Conservation (phyloP, 2,888 invertebrate species). For the Heliconius erato region DNA sequence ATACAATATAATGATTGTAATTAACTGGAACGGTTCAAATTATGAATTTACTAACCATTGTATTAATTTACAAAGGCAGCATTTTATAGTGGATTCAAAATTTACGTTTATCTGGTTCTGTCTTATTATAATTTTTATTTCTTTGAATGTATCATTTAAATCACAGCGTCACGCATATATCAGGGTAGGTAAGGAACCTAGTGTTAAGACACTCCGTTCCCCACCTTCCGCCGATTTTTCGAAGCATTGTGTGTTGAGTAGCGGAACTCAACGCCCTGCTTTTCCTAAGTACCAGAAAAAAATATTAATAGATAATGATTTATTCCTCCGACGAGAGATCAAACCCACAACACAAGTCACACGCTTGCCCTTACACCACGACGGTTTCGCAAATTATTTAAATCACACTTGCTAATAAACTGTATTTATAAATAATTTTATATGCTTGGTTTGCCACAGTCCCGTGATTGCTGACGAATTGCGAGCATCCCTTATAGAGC, state of each 20-base stretch:
- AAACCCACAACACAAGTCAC: no score
- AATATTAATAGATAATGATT: no score
- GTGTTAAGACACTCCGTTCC: no score
- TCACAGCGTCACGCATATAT: no score
- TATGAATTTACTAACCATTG: neutral
- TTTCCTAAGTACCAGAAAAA: no score
- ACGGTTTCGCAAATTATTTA: neutral
- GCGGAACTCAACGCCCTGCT: no score
- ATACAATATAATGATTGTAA: constrained; percentile 1
- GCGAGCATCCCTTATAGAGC: constrained; percentile 25
- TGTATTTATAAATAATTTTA: constrained; percentile 17
- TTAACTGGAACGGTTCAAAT: neutral
- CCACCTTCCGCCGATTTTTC: no score
- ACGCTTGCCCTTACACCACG: no score
- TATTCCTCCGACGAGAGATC: no score
- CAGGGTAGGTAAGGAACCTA: no score
- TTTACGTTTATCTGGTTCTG: neutral
- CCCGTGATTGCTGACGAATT: constrained; percentile 36
- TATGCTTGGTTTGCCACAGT: neutral
- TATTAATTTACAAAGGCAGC: neutral
- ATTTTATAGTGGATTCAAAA: neutral
- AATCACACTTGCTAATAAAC: constrained; percentile 7
- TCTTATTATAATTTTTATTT: neutral
- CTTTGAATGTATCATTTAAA: neutral
- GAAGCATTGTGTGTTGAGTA: no score